phyloP scores from a whole-genome alignment of 1,140 invertebrate genomes.

The Heliconius himera region DNA sequence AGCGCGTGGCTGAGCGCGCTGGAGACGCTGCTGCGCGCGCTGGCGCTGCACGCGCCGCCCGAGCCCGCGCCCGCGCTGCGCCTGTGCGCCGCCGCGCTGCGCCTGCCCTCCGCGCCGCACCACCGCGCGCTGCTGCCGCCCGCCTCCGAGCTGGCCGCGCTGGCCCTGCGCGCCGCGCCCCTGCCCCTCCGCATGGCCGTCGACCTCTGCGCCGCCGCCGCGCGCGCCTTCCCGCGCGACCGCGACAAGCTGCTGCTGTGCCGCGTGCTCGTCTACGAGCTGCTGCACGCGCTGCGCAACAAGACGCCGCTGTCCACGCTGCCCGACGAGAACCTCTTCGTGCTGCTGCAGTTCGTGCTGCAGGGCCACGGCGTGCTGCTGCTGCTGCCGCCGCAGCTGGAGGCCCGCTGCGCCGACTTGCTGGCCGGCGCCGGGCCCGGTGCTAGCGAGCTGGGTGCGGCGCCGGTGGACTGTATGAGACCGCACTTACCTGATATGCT shows the following conservation, averaged over 20 bases:
- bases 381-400: slow-evolving; percentile 48
- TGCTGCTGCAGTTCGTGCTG: slow-evolving; percentile 93
- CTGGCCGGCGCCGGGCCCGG: slow-evolving; percentile 38
- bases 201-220: slow-evolving; percentile 95
- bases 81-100: slow-evolving; percentile 88
- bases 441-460: slow-evolving; percentile 87
- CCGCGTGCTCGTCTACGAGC: slow-evolving; percentile 94
- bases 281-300: slow-evolving; percentile 97
- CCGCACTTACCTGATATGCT: slow-evolving; percentile 96
- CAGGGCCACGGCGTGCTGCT: slow-evolving; percentile 82
- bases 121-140: slow-evolving; percentile 88
- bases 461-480: slow-evolving; percentile 95
- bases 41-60: slow-evolving; percentile 89
- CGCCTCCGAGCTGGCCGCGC: slow-evolving; percentile 97
- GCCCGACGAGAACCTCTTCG: slow-evolving; percentile 96
- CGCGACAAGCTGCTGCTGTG: slow-evolving; percentile 96
- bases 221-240: slow-evolving; percentile 93
- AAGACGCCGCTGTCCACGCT: slow-evolving; percentile 88
- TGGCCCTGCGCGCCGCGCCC: slow-evolving; percentile 93
- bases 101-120: background rate
- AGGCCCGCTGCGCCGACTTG: slow-evolving; percentile 37
- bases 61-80: slow-evolving; percentile 94
- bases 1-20: slow-evolving; percentile 90
- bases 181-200: slow-evolving; percentile 92
- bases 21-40: slow-evolving; percentile 92